These are phyloP conservation scores for Nineta flava DNA, from an alignment of 2,888 invertebrate species.

Conservation along the genomic window DNA sequence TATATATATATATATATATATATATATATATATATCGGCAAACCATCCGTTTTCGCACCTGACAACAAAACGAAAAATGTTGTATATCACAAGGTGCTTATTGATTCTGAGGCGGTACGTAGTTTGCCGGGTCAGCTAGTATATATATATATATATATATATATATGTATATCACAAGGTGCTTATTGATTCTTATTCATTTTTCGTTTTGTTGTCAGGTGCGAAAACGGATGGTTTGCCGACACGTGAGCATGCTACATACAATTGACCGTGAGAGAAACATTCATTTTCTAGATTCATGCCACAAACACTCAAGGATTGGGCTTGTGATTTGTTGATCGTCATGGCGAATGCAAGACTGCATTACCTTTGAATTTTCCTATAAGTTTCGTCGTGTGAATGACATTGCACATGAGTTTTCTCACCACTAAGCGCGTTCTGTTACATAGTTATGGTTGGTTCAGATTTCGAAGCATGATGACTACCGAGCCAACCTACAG, in stretches of 20 bases:
- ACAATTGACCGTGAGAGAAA: constrained; percentile 16
- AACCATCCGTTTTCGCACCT: background rate
- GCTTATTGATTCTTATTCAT: too few species aligned
- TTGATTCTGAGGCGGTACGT: too few species aligned
- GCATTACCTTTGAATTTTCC: constrained; percentile 18
- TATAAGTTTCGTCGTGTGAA: constrained; percentile 17
- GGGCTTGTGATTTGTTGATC: constrained; percentile 19
- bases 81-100: too few species aligned
- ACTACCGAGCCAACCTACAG: too few species aligned
- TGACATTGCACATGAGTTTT: constrained; percentile 15
- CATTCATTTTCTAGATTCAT: constrained; percentile 14
- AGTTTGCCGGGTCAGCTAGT: too few species aligned
- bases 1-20: too few species aligned
- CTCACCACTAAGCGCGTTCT: constrained; percentile 15
- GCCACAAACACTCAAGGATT: constrained; percentile 14
- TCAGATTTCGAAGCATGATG: constrained; percentile 16
- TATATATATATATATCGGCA: too few species aligned
- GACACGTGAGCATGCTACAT: constrained; percentile 16
- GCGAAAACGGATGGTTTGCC: constrained; percentile 1
- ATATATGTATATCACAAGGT: too few species aligned
- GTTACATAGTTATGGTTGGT: constrained; percentile 16
- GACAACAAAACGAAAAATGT: too few species aligned
- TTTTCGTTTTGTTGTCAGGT: too few species aligned
- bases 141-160: too few species aligned
- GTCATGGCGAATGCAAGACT: constrained; percentile 17